A percentile compares a stretch with the other conserved stretches of the same genome.
Conservation (phyloP, 2,113 vertebrate species). For the Melanerpes aurifrons region DNA sequence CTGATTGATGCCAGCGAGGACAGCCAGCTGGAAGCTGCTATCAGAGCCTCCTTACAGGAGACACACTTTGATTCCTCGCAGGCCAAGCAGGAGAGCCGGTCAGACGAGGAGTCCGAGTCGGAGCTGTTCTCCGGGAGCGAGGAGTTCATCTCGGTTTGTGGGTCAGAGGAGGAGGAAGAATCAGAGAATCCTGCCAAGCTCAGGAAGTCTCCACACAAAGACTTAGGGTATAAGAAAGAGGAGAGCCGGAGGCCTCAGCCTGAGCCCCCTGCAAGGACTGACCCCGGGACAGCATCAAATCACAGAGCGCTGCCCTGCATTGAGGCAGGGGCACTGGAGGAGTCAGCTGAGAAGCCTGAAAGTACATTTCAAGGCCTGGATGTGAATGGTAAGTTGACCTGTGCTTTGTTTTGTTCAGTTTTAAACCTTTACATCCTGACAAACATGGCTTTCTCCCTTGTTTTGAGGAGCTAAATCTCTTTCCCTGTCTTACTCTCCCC, state of each 20-base stretch:
- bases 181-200: constrained; percentile 79
- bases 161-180: constrained; percentile 89
- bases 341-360: constrained; percentile 74
- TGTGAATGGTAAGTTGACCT: constrained; percentile 81
- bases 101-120: constrained; percentile 94
- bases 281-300: constrained; percentile 78
- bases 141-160: constrained; percentile 94
- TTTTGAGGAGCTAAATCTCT: not conserved
- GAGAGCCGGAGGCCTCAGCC: constrained; percentile 89
- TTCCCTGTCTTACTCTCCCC: not conserved
- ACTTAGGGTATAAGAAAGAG: constrained; percentile 91
- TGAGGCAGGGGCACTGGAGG: constrained; percentile 61
- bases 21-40: constrained; percentile 98
- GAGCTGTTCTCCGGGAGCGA: constrained; percentile 98
- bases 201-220: constrained; percentile 93
- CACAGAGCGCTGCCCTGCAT: constrained; percentile 75
- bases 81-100: constrained; percentile 85
- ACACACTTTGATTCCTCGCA: constrained; percentile 94
- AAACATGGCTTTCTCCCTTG: not conserved
- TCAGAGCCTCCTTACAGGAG: constrained; percentile 95
- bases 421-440: not conserved
- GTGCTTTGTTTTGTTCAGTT: not conserved
- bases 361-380: constrained; percentile 76
- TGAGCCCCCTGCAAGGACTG: constrained; percentile 81
- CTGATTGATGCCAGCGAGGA: constrained; percentile 99